Evolutionary conservation across 2,797 vertebrate species (phyloP).

Genomic region (Pithecia hirsuta): DNA sequence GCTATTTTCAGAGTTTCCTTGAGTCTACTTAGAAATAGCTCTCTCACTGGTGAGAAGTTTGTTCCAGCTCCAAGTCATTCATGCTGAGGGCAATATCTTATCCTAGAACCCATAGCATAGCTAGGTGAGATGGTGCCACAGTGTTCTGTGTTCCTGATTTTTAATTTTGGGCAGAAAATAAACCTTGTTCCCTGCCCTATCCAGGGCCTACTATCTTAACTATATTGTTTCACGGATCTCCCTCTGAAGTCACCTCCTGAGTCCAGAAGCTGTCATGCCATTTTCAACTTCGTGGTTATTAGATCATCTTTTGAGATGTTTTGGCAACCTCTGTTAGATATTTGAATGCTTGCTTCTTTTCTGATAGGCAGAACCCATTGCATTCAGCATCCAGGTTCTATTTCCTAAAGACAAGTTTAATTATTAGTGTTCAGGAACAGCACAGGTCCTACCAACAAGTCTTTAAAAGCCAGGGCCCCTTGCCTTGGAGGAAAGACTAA

Average conservation of each 20-base stretch:
- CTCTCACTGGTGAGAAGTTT: not conserved
- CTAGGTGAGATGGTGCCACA: not conserved
- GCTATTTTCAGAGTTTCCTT: not conserved
- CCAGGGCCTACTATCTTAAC: not conserved
- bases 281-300: not conserved
- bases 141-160: not conserved
- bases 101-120: not conserved
- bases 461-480: not conserved
- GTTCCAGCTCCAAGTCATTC: not conserved
- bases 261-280: not conserved
- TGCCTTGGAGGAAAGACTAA: not conserved
- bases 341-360: not conserved
- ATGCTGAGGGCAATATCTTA: not conserved
- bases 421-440: not conserved
- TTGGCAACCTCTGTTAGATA: not conserved
- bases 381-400: not conserved
- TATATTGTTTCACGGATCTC: not conserved
- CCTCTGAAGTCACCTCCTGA: not conserved
- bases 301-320: not conserved
- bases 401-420: not conserved
- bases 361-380: not conserved
- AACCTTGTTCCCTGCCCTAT: not conserved
- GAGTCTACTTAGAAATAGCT: not conserved
- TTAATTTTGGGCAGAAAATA: not conserved
- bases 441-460: not conserved